A percentile compares a stretch with the other conserved stretches of the same genome.
These are phyloP conservation scores for Chaitophorus viminalis DNA, from an alignment of 2,888 invertebrate species.

Conservation along the genomic window DNA sequence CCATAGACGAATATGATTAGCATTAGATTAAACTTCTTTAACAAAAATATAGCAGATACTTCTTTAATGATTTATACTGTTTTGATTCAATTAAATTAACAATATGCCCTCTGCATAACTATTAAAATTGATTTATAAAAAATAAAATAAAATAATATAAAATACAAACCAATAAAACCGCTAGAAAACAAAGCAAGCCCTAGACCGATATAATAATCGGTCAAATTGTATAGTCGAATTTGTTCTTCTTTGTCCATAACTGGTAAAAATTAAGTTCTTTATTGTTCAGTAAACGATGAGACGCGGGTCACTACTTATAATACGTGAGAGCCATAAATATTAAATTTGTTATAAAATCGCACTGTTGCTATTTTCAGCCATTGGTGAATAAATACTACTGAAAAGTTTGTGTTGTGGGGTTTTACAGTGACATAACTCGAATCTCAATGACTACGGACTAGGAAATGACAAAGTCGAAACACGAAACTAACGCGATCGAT, in stretches of 20 bases:
- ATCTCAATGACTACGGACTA: no score
- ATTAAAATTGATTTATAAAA: not conserved
- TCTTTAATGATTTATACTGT: no score
- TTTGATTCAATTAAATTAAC: no score
- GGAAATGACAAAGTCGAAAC: not conserved
- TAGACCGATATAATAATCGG: conserved; percentile 78
- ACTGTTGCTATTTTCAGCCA: not conserved
- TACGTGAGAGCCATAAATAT: not conserved
- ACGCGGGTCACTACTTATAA: not conserved
- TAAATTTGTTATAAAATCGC: not conserved
- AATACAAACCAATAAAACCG: conserved; percentile 77
- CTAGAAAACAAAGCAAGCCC: conserved; percentile 82
- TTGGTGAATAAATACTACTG: not conserved
- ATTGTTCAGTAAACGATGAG: not conserved
- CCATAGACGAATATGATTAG: no score
- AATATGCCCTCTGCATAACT: no score
- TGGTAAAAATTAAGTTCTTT: not conserved
- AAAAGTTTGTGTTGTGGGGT: not conserved
- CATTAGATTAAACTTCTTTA: no score
- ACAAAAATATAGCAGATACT: no score
- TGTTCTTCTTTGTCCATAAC: conserved; percentile 19
- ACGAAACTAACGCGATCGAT: not conserved
- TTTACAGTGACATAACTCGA: not conserved
- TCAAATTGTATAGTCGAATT: conserved; percentile 64
- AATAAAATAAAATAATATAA: not conserved